Evolutionary conservation across 1,140 invertebrate species (phyloP), one percentile per base, ranked within the genome.

Genomic region (Hyles vespertilio): DNA sequence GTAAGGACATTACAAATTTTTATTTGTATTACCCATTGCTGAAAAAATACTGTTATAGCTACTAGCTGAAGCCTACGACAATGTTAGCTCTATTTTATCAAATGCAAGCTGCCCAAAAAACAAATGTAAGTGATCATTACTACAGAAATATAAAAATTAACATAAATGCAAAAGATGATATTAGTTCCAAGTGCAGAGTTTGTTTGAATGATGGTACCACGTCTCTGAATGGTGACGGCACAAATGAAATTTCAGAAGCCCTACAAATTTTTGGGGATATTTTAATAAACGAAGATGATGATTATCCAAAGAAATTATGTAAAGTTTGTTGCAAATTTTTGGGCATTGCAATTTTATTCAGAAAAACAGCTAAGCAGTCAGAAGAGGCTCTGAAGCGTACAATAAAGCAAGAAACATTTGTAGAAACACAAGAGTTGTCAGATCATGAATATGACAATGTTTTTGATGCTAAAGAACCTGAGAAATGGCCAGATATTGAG

Each of bases 271-370:
- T 81, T 48, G 70, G 51, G 5, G 69, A 72, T 12, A 64, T 84
- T 32, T 45, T 69, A 0, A 56, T 78, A 1, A 63, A 46, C 34
- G 66, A 79, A 61, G 50, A 76, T 7, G 73, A 86, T 40, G 67
- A 69, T 4, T 67, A 63, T 58, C 72, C 78, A 4, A 74, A 79
- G 61, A 9, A 69, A 44, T 67, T 85, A 10, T 83, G 82, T 62
- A 56, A 51, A 7, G 56, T 62, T 44, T 83, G 80, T 61, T 60
- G 63, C 32, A 73, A 74, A 45, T 82, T 83, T 56, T 47, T 81
- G 49, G 71, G 69, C 61, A 55, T 61, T 22, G 75, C 72, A 7
- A 70, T 76, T 45, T 61, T 74, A 47, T 84, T 85, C 54, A 70
- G 61, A 66, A 78, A 76, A 57, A 55, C 65, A 3, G 79, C 78